These are phyloP conservation scores for Avahi laniger DNA, from an alignment of 2,797 vertebrate genomes.

Conservation along the genomic window DNA sequence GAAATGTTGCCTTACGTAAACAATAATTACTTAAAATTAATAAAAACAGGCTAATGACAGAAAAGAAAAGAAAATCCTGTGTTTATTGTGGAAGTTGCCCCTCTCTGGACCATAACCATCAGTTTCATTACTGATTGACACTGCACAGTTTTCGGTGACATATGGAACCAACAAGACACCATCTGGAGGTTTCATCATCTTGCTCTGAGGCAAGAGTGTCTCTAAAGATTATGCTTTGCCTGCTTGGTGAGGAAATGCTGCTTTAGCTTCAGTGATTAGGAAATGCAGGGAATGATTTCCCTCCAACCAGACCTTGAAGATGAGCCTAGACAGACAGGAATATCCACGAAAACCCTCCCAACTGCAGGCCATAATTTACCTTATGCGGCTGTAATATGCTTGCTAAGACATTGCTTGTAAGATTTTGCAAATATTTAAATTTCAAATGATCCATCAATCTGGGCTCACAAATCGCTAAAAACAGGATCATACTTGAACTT, in stretches of 20 bases:
- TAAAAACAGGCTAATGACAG: background rate
- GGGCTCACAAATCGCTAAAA: background rate
- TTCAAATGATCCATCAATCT: constrained; percentile 23
- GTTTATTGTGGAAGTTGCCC: background rate
- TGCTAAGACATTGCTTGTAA: constrained; percentile 27
- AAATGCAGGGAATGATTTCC: constrained; percentile 59
- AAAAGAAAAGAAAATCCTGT: accelerated
- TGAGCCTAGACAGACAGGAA: constrained; percentile 8
- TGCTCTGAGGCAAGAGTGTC: background rate
- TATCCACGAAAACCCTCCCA: background rate
- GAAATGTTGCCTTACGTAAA: constrained; percentile 18
- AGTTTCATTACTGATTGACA: constrained; percentile 47
- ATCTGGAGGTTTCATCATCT: constrained; percentile 81
- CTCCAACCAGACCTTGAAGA: background rate
- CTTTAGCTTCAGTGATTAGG: constrained; percentile 74
- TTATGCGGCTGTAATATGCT: background rate
- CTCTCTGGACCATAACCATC: background rate
- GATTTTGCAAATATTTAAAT: constrained; percentile 29
- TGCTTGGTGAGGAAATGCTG: constrained; percentile 69
- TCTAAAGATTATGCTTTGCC: constrained; percentile 55
- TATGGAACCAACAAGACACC: constrained; percentile 81
- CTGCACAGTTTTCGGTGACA: constrained; percentile 3
- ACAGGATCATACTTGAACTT: background rate
- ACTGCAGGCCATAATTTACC: background rate
- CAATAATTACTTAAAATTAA: background rate